Evolutionary conservation across 1,140 invertebrate species (phyloP).

Genomic region (Caenorhabditis tropicalis): DNA sequence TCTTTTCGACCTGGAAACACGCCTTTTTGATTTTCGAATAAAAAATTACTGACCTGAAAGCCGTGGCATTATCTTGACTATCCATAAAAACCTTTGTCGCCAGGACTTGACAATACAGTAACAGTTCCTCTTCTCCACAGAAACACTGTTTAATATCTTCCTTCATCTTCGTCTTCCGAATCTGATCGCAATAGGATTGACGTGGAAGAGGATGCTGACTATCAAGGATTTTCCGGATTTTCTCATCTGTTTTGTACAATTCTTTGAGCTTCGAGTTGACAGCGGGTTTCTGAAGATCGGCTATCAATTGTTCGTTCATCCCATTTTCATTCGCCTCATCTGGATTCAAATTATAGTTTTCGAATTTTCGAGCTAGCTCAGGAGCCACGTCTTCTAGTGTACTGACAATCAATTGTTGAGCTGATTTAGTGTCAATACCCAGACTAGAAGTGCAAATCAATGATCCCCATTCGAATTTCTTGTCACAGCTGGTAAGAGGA

Average conservation of each 20-base stretch:
- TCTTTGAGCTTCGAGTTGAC: conserved; percentile 17
- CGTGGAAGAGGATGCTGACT: neutral
- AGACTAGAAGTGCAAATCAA: neutral
- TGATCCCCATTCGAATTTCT: neutral
- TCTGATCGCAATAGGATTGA: neutral
- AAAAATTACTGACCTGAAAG: too few species aligned
- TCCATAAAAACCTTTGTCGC: neutral
- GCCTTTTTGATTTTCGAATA: too few species aligned
- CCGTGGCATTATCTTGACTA: neutral
- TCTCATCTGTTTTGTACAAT: neutral
- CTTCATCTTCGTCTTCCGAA: neutral
- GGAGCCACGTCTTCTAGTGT: neutral
- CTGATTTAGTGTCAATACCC: neutral
- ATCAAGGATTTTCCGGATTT: neutral
- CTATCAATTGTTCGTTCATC: neutral
- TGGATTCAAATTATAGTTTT: neutral
- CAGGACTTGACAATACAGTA: conserved; percentile 23
- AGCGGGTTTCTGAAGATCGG: neutral
- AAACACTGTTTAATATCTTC: neutral
- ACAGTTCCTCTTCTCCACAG: neutral
- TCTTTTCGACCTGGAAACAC: neutral
- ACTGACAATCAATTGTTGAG: neutral
- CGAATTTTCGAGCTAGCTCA: neutral
- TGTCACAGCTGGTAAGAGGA: neutral
- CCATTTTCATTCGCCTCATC: neutral